phyloP scores from a whole-genome alignment of 2,797 vertebrate species.

The Onychomys leucogaster region DNA sequence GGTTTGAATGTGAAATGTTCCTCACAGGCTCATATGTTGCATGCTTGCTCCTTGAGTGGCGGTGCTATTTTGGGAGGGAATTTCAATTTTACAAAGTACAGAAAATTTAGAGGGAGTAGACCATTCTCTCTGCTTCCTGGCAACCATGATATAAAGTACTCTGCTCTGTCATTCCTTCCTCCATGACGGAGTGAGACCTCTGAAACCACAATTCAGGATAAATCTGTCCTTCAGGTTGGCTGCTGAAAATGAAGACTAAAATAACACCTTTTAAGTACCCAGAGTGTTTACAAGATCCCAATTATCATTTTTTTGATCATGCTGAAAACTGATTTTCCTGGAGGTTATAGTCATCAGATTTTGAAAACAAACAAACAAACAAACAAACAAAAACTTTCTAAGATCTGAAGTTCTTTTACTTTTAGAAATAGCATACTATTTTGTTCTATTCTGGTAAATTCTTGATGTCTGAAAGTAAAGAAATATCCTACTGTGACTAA shows the following conservation, averaged over 20 bases:
- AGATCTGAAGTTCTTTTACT: background rate
- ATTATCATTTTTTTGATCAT: constrained; percentile 14
- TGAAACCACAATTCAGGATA: background rate
- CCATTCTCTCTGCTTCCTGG: background rate
- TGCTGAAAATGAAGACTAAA: background rate
- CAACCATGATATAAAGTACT: background rate
- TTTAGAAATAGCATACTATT: constrained; percentile 14
- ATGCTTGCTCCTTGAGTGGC: no score
- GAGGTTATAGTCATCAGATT: background rate
- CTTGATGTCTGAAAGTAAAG: background rate
- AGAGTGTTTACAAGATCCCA: constrained; percentile 2
- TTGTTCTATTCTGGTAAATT: background rate
- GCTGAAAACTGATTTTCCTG: constrained; percentile 15
- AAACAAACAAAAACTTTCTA: background rate
- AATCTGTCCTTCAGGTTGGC: background rate
- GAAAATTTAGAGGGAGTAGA: background rate
- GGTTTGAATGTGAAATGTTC: background rate
- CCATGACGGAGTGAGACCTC: background rate
- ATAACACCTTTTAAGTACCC: background rate
- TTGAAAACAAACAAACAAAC: background rate
- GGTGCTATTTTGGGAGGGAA: background rate
- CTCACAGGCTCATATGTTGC: background rate
- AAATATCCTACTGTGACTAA: background rate
- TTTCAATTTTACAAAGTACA: no score
- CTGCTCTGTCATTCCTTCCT: no score